phyloP scores from a whole-genome alignment of 2,888 invertebrate genomes.

The Diplazon laetatorius region DNA sequence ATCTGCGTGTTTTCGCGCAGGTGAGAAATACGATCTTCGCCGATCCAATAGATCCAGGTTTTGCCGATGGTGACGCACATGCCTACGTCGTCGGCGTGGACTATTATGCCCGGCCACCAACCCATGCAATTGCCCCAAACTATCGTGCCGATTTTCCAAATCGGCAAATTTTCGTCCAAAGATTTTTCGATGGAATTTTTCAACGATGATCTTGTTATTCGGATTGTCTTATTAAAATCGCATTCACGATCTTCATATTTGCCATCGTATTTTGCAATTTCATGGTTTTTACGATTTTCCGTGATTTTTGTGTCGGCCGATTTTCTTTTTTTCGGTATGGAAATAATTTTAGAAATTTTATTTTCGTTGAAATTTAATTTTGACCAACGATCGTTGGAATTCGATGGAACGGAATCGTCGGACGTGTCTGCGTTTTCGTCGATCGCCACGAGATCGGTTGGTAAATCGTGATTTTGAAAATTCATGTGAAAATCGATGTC shows the following conservation, averaged over 20 bases:
- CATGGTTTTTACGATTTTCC: background rate
- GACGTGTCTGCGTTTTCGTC: background rate
- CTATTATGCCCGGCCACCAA: constrained; percentile 79
- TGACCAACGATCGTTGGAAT: background rate
- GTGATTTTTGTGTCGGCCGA: constrained; percentile 22
- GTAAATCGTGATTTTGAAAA: constrained; percentile 17
- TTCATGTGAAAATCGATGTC: constrained; percentile 34
- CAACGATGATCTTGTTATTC: constrained; percentile 43
- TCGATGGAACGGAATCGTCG: background rate
- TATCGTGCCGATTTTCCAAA: constrained; percentile 70
- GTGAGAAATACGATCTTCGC: constrained; percentile 75
- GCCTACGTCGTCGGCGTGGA: constrained; percentile 75
- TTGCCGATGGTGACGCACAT: too few species aligned
- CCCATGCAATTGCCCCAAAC: constrained; percentile 77
- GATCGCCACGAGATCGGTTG: too few species aligned
- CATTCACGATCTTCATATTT: background rate
- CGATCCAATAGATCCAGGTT: constrained; percentile 77
- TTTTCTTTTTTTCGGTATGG: constrained; percentile 19
- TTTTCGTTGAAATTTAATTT: background rate
- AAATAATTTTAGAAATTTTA: background rate
- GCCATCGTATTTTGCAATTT: background rate
- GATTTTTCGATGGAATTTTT: constrained; percentile 20
- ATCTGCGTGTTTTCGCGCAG: constrained; percentile 72
- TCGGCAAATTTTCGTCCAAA: background rate
- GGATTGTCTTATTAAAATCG: background rate